Base-by-base conservation (phyloP, 2,113 vertebrate species). In the Chauna torquata region DNA sequence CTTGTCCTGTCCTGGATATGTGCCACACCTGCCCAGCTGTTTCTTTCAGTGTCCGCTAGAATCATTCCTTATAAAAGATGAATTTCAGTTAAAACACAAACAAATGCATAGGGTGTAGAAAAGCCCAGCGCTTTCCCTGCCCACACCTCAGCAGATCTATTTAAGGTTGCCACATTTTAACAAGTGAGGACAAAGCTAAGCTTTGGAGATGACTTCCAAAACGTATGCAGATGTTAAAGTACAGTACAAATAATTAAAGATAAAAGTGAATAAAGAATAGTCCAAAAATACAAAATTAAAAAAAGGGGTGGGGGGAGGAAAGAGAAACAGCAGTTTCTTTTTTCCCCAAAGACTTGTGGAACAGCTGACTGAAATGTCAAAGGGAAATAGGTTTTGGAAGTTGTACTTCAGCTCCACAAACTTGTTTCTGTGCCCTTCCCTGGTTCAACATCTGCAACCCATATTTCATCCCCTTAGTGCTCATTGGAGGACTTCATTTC, bases 311-410 rank as follows among this genome's bases (percentile, higher is more conserved):
- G 32, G 25, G 78, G 57, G 36, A 47, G 96, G 93, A 96, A 90
- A 28, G 59, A 93, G 32, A 83, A 96, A 64, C 13, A 78, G 32
- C 58, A 86, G 34, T 62, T 9, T 12, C 22, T 80, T 66, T 90
- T 97, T 70, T 59, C 93, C 87, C 70, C 65, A 81, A 95, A 94
- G 94, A 55, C 91, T 91, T 93, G 93, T 78, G 85, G 95, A 97
- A 94, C 92, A 97, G 83, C 88, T 97, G 91, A 98, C 84, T 59
- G 75, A 96, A 97, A 96, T 97, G 96, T 95, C 93, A 96, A 97
- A 96, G 86, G 83, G 59, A 96, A 92, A 88, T 86, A 97, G 82
- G 72, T 95, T 98, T 97, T 86, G 82, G 81, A 87, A 77, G 84
- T 69, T 94, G 84, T 83, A 62, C 91, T 96, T 96, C 90, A 93